Percentiles rank a stretch among this genome's conserved stretches.
Conservation (phyloP, 2,888 invertebrate genomes). For the Heliconius aoede region DNA sequence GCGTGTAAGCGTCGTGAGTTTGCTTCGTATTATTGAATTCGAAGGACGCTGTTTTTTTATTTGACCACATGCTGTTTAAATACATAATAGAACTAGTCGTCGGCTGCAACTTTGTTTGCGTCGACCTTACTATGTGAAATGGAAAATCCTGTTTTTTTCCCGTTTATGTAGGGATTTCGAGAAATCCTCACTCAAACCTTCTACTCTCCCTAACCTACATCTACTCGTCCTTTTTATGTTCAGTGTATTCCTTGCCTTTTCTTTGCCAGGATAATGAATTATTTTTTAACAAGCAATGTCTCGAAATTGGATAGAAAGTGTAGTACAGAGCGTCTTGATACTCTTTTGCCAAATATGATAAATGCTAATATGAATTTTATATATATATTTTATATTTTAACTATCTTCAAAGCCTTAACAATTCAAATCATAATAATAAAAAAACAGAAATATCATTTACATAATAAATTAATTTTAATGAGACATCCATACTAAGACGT, state of each 20-base stretch:
- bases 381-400: background rate
- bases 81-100: background rate
- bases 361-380: background rate
- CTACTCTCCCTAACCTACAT: too few relatives aligned
- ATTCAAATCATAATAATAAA: background rate
- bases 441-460: background rate
- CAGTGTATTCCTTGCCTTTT: background rate
- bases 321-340: background rate
- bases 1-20: conserved; percentile 7
- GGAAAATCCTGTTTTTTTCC: background rate
- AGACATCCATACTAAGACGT: conserved; percentile 1
- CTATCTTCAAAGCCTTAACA: background rate
- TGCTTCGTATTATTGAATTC: conserved; percentile 9
- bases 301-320: background rate
- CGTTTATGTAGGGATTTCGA: background rate
- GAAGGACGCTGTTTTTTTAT: background rate
- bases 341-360: background rate
- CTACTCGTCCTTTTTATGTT: background rate
- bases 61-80: conserved; percentile 4
- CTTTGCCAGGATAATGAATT: background rate
- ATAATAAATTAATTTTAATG: conserved; percentile 6
- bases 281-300: background rate
- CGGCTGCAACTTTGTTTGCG: background rate
- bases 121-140: background rate
- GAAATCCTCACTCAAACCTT: too few relatives aligned